A percentile compares a stretch with the other conserved stretches of the same genome.
These are phyloP conservation scores for Eriosoma lanigerum DNA, from an alignment of 1,140 invertebrate species.

Conservation along the genomic window DNA sequence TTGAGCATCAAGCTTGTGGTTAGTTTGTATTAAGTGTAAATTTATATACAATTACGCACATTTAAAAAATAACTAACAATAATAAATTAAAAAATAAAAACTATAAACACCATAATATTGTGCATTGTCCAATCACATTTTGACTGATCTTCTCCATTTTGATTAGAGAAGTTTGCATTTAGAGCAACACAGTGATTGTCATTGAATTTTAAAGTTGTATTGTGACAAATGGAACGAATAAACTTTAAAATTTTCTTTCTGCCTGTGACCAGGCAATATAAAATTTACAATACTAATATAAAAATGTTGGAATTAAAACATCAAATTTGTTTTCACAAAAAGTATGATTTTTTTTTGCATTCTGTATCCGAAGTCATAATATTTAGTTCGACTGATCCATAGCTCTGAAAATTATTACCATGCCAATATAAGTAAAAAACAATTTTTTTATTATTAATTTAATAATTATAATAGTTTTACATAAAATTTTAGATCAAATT, in stretches of 20 bases:
- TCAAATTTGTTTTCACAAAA: not conserved
- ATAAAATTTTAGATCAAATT: not conserved
- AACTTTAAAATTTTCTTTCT: not conserved
- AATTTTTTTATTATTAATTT: too few relatives aligned
- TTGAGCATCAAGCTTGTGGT: slow-evolving; percentile 29
- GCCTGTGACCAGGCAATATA: not conserved
- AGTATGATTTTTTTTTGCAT: not conserved
- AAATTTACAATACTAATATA: not conserved
- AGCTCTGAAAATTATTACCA: slow-evolving; percentile 29
- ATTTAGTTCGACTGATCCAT: slow-evolving; percentile 46
- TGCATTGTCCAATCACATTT: not conserved
- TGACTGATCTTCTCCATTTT: not conserved
- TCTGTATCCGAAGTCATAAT: not conserved
- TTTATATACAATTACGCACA: slow-evolving; percentile 15
- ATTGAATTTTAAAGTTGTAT: not conserved
- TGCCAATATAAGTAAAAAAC: not conserved
- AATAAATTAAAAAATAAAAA: slow-evolving; percentile 6
- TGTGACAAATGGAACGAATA: not conserved
- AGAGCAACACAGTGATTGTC: not conserved
- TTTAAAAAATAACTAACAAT: slow-evolving; percentile 1
- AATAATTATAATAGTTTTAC: not conserved
- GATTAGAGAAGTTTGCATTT: not conserved
- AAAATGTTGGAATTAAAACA: not conserved
- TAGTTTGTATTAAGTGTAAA: not conserved
- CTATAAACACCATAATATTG: not conserved